Evolutionary conservation across 1,140 invertebrate species (phyloP), one percentile per base, ranked within the genome.

Genomic region (Eriocheir sinensis): DNA sequence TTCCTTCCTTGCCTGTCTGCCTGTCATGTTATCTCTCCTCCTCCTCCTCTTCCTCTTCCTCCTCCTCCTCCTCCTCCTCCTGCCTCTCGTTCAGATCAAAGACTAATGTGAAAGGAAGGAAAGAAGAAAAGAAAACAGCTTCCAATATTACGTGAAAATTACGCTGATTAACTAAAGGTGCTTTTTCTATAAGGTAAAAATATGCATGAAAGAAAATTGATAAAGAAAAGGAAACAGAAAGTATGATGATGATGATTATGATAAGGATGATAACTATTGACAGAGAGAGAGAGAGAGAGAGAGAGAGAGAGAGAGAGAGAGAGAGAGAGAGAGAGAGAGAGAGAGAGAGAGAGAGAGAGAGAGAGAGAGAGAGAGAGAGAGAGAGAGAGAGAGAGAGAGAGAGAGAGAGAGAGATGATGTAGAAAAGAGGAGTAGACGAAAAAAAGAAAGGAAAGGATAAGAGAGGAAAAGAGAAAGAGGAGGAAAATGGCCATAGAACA

Each of bases 301-400:
- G 60, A 72, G 60, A 72, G 60, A 72, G 60, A 72, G 60, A 72
- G 60, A 72, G 60, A 72, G 60, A 72, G 60, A 72, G 60, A 72
- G 60, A 72, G 60, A 72, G 60, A 72, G 60, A 72, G 60, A 72
- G 60, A 72, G 60, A 72, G 60, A 72, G 60, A 72, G 60, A 72
- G 60, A 72, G 12, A 72, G 60, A 72, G 60, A 72, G 60, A 72
- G 60, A 72, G 60, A 72, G 60, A 72, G 60, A 72, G 60, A 72
- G 12, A 72, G 60, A 72, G 60, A 72, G 60, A 72, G 60, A 72
- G 60, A 72, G 60, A 72, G 60, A 72, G 60, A 72, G n/a, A 15
- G 60, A 15, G n/a, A 72, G 60, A 15, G n/a, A 15, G 60, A 15
- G 60, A 15, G 60, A 72, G n/a, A n/a, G n/a, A n/a, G n/a, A n/a